Evolutionary conservation across 64 coral and sea anemone species (phyloP), one percentile per base, ranked within the genome.

Genomic region (Porites australiensis): DNA sequence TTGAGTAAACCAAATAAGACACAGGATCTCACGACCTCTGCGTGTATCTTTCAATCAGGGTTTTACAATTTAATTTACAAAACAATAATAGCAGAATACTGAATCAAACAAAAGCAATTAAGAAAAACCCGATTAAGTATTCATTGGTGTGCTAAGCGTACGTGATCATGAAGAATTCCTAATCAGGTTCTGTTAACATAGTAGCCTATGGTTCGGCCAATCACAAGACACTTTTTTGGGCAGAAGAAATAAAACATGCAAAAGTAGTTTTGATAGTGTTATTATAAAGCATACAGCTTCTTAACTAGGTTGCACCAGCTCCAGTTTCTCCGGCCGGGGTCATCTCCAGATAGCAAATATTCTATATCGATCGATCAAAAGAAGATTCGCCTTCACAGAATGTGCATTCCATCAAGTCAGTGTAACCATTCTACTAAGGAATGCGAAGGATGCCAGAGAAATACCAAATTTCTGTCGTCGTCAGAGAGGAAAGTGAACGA

Each of bases 131-230:
- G 47, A 68, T 84, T 51, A 84, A 50, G 50, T 68, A 84, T 52
- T 50, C 62, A 68, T 18, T 3, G 19, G 13, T 46, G 4, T 23
- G 19, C 20, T 2, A 10, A 50, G 47, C 6, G 37, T 68, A 84
- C 81, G 81, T 84, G 81, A 84, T 84, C 62, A 6, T n/a, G 18
- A 19, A 84, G 63, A 84, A 84, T 84, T 84, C 9, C 3, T 84
- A 70, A 84, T 84, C 15, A 84, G 63, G 9, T 52, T 8, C 8
- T 84, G 59, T 84, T 65, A 68, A 67, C 81, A 84, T 23, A 37
- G 27, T 37, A 68, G 7, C 18, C 62, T 23, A 16, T 45, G 0
- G 13, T 19, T 21, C 11, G 51, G 47, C 81, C 81, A 84, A 84
- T 84, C 63, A 68, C 13, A 14, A 4, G 16, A 20, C 21, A 60